These are phyloP conservation scores for Lycaon pictus DNA, from an alignment of 2,113 vertebrate species.

Conservation along the genomic window DNA sequence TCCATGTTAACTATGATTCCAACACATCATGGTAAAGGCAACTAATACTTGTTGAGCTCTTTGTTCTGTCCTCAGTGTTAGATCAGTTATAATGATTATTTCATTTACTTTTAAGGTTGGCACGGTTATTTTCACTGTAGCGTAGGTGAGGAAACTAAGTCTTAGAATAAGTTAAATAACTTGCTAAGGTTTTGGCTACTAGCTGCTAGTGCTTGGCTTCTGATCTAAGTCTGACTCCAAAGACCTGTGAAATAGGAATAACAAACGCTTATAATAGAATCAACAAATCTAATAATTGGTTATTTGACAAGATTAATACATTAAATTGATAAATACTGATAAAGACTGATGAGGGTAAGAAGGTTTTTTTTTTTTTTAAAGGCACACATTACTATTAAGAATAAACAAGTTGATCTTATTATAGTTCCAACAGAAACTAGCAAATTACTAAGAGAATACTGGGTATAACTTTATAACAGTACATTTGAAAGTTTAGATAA, in stretches of 20 bases:
- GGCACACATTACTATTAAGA: neutral
- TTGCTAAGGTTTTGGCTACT: neutral
- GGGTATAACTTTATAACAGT: neutral
- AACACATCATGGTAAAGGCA: neutral
- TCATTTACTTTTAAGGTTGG: neutral
- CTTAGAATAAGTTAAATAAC: neutral
- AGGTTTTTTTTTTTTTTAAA: neutral
- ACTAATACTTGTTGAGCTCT: neutral
- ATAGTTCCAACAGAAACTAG: neutral
- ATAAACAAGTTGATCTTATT: neutral
- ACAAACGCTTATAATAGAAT: neutral
- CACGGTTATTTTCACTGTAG: neutral
- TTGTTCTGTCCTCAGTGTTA: neutral
- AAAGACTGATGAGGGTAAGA: neutral
- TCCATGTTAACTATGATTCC: neutral
- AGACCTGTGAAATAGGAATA: neutral
- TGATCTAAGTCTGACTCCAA: neutral
- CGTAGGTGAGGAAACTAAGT: neutral
- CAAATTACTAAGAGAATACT: neutral
- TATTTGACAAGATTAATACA: neutral
- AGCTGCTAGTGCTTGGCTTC: neutral
- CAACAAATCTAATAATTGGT: neutral
- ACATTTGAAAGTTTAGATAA: conserved; percentile 26
- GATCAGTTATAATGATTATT: neutral
- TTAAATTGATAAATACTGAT: neutral